Evolutionary conservation across 2,113 vertebrate genomes (phyloP).

Genomic region (Bettongia penicillata): DNA sequence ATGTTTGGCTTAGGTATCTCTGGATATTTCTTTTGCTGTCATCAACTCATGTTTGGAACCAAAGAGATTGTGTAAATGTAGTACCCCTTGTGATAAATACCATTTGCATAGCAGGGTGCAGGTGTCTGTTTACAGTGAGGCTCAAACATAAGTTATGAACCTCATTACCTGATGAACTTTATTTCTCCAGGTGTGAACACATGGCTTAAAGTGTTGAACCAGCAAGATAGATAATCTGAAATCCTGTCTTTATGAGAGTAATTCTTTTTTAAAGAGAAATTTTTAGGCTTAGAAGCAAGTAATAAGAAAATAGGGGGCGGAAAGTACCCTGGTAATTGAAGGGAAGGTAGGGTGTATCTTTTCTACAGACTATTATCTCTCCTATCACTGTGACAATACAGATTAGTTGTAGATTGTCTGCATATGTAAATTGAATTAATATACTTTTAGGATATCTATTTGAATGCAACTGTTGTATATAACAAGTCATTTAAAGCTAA

Average conservation of each 20-base stretch:
- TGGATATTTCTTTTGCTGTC: not conserved
- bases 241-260: slow-evolving; percentile 8
- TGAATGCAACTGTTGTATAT: not conserved
- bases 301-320: not conserved
- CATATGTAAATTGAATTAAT: not conserved
- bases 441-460: not conserved
- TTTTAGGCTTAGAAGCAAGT: not conserved
- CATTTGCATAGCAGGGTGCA: not conserved
- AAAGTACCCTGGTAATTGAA: not conserved
- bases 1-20: not conserved
- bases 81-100: not conserved
- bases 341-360: not conserved
- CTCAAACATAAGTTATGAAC: not conserved
- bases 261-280: not conserved
- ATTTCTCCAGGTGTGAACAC: not conserved
- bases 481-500: not conserved
- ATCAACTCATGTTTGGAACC: not conserved
- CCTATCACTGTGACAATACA: not conserved
- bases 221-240: not conserved
- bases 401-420: not conserved
- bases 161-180: not conserved
- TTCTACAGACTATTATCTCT: not conserved
- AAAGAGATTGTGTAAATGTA: not conserved
- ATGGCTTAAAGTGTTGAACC: not conserved
- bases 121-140: not conserved